A percentile compares a stretch with the other conserved stretches of the same genome.
Conservation (phyloP, 2,888 invertebrate species). For the Bruchidius siliquastri region DNA sequence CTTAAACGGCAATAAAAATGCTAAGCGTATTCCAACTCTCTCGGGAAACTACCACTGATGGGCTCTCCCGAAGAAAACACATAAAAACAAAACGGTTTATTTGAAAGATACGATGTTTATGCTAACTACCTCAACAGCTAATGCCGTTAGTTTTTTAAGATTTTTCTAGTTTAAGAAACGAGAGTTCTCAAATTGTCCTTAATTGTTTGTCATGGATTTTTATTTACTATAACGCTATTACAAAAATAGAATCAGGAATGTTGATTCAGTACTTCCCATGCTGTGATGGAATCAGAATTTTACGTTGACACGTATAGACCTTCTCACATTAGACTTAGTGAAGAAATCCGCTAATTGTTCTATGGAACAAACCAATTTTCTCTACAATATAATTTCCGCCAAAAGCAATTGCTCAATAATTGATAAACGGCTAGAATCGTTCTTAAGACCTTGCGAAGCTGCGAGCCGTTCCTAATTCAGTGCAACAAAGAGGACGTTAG, state of each 20-base stretch:
- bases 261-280: too few species aligned
- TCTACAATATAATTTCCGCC: background rate
- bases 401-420: background rate
- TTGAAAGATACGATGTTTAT: conserved; percentile 22
- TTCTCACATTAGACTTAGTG: too few species aligned
- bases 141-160: background rate
- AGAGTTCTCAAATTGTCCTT: background rate
- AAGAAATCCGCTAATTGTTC: too few species aligned
- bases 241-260: too few species aligned
- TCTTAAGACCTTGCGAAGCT: background rate
- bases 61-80: conserved; percentile 11
- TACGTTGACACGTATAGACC: too few species aligned
- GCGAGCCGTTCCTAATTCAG: background rate
- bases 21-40: background rate
- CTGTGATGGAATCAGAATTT: too few species aligned
- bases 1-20: background rate
- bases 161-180: background rate
- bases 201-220: too few species aligned
- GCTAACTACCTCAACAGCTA: conserved; percentile 13
- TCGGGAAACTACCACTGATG: background rate
- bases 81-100: conserved; percentile 21
- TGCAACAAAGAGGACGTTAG: background rate
- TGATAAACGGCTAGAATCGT: background rate
- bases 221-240: too few species aligned
- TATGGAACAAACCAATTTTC: background rate